Base-by-base conservation (phyloP, 2,888 invertebrate genomes). In the Diplazon laetatorius region DNA sequence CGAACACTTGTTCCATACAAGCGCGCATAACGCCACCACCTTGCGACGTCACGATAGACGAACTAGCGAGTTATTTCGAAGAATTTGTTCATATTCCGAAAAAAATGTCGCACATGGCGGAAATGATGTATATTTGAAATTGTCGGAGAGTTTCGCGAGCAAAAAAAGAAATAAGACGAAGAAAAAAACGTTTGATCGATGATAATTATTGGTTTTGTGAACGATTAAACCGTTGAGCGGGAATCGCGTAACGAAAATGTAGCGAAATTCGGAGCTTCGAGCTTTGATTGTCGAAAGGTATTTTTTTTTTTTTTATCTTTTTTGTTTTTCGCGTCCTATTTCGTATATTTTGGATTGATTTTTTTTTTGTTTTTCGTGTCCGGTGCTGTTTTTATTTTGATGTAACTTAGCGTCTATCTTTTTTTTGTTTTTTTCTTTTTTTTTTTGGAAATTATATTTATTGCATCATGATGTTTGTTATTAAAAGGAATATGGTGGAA, bases 91-190 rank as follows among this genome's bases (percentile, higher is more conserved):
- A 98, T 93, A 98, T 98, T 93, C 98, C 98, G 83, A 97, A 97
- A 92, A 98, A 98, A 91, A 98, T 98, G 98, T 98, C 98, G 59
- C 95, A 95, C 74, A 98, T 98, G 98, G 98, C 98, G 76, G 98
- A 98, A 93, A 98, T 98, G 97, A 98, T 98, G 98, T 98, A 98
- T 91, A 98, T 97, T 92, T 97, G 93, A 94, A 75, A 73, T 74
- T 44, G n/a, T 39, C 35, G 4, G 30, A 18, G 16, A 37, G n/a
- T n/a, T n/a, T 12, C 14, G 48, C 0, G 35, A 20, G 22, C 14
- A 2, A 18, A 10, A 12, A 42, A 12, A 12, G n/a, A n/a, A n/a
- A n/a, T n/a, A n/a, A n/a, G n/a, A n/a, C n/a, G n/a, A n/a, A n/a
- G n/a, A n/a, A n/a, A n/a, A n/a, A n/a, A n/a, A n/a, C n/a, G n/a